A percentile compares a stretch with the other conserved stretches of the same genome.
phyloP scores from a whole-genome alignment of 2,113 vertebrate species.

The Sapayoa aenigma region DNA sequence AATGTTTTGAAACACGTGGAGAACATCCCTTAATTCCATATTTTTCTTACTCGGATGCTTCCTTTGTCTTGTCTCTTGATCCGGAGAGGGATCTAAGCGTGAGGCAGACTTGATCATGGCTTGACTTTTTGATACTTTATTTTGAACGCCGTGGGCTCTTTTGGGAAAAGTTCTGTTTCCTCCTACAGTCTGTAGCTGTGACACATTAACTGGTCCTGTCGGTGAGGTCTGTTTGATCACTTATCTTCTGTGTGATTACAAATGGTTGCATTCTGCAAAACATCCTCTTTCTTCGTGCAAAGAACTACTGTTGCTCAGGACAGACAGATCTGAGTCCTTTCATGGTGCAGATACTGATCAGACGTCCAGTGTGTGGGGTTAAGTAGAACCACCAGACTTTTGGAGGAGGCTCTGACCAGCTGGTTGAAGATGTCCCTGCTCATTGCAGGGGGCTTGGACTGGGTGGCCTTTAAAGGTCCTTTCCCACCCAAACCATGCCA shows the following conservation, averaged over 20 bases:
- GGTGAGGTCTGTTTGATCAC: constrained; percentile 1
- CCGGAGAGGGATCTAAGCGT: neutral
- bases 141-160: neutral
- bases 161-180: neutral
- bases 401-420: neutral
- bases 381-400: neutral
- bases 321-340: neutral
- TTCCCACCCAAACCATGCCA: neutral
- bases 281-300: neutral
- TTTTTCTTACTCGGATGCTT: neutral
- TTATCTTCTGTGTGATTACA: constrained; percentile 37
- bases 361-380: neutral
- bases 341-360: neutral
- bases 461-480: neutral
- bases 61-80: neutral
- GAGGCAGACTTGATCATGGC: neutral
- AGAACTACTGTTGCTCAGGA: neutral
- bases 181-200: neutral
- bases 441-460: neutral
- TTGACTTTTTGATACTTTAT: neutral
- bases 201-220: neutral
- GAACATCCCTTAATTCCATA: neutral
- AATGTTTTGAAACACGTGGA: neutral
- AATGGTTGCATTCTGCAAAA: neutral
- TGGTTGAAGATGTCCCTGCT: neutral